Conservation (phyloP, 2,113 vertebrate species). For the Sclerurus mexicanus region DNA sequence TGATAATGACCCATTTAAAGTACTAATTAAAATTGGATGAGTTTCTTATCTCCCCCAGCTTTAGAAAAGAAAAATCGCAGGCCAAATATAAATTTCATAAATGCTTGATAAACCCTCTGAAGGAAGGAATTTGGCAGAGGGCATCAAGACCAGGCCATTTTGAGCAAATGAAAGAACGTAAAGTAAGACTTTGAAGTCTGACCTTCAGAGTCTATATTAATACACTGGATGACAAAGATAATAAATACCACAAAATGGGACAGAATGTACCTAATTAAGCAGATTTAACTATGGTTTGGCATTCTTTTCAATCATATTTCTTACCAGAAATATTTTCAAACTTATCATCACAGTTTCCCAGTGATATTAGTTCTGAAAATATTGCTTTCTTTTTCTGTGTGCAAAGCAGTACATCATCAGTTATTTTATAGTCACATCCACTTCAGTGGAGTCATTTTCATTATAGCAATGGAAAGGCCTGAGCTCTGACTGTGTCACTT, state of each 20-base stretch:
- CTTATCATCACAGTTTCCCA: not conserved
- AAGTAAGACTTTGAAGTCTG: conserved; percentile 19
- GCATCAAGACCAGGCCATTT: not conserved
- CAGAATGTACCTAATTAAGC: not conserved
- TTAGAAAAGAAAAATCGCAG: conserved; percentile 28
- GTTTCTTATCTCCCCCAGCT: not conserved
- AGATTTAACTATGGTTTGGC: not conserved
- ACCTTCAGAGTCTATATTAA: not conserved
- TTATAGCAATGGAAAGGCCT: not conserved
- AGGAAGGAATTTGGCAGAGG: not conserved
- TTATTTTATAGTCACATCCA: not conserved
- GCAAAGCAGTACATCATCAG: not conserved
- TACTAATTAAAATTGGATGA: conserved; percentile 43
- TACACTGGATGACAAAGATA: not conserved
- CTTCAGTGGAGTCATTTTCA: not conserved
- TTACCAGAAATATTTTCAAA: not conserved
- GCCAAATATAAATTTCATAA: conserved; percentile 35
- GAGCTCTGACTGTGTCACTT: not conserved
- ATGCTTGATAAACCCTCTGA: conserved; percentile 3
- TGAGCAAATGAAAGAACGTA: not conserved
- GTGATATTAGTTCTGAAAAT: not conserved
- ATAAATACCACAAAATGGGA: not conserved
- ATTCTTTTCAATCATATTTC: not conserved
- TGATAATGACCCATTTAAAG: conserved; percentile 45
- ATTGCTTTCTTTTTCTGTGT: not conserved